phyloP scores from a whole-genome alignment of 1,140 invertebrate genomes.

The Drosophila ambigua region DNA sequence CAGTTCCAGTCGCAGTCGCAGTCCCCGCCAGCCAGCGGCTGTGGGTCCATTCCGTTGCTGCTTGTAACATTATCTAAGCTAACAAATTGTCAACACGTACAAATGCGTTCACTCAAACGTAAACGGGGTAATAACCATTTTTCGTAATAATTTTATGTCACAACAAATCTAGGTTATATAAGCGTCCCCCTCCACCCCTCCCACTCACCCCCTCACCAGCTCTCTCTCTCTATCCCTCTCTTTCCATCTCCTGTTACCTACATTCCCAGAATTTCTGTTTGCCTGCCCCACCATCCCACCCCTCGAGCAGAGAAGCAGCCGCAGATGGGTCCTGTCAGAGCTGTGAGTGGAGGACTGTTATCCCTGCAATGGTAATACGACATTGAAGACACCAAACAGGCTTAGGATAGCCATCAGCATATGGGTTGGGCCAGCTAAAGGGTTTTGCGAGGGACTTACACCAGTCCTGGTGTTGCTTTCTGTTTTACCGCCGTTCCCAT shows the following conservation, averaged over 20 bases:
- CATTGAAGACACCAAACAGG: slow-evolving; percentile 33
- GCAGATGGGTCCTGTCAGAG: slow-evolving; percentile 37
- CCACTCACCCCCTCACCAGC: no score
- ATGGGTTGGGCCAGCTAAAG: slow-evolving; percentile 20
- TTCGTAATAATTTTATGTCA: slow-evolving; percentile 83
- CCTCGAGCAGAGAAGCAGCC: slow-evolving; percentile 1
- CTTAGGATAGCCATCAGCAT: slow-evolving; percentile 13
- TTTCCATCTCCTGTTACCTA: slow-evolving; percentile 12
- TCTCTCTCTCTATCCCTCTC: no score
- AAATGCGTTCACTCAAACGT: slow-evolving; percentile 83
- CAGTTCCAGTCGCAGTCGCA: no score
- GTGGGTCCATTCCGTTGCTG: slow-evolving; percentile 37
- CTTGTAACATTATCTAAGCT: slow-evolving; percentile 77
- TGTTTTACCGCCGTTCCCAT: background rate
- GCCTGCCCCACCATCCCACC: background rate
- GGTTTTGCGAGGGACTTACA: background rate
- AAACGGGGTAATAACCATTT: slow-evolving; percentile 83
- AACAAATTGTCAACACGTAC: slow-evolving; percentile 83
- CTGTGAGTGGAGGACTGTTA: background rate
- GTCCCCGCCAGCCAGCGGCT: slow-evolving; percentile 15
- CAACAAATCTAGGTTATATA: slow-evolving; percentile 80
- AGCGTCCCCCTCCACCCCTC: slow-evolving; percentile 13
- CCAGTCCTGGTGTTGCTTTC: background rate
- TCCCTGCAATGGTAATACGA: slow-evolving; percentile 39
- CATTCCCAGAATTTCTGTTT: slow-evolving; percentile 38